These are phyloP conservation scores for Chaenocephalus aceratus DNA, from an alignment of 2,113 vertebrate species.

Conservation along the genomic window DNA sequence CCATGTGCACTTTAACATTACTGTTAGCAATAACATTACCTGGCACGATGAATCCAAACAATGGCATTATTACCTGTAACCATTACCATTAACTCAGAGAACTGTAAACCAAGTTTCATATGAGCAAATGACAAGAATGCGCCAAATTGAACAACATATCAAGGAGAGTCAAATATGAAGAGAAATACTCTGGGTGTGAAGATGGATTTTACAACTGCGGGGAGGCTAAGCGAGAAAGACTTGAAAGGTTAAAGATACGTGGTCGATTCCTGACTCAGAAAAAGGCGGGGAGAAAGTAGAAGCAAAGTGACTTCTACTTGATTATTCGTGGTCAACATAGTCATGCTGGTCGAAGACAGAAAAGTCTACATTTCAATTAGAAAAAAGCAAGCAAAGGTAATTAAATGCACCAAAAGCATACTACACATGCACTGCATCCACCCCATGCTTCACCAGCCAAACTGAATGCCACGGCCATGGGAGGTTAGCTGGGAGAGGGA, in stretches of 20 bases:
- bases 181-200: conserved; percentile 17
- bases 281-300: neutral
- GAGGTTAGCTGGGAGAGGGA: neutral
- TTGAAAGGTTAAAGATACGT: neutral
- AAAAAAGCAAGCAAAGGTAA: neutral
- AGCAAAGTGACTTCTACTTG: neutral
- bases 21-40: conserved; percentile 35
- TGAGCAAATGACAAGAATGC: neutral
- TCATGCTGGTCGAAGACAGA: neutral
- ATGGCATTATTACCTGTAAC: conserved; percentile 12
- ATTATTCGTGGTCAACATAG: too few species aligned
- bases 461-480: neutral
- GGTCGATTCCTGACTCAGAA: neutral
- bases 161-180: neutral
- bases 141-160: neutral
- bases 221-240: neutral
- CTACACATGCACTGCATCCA: neutral
- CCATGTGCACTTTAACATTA: conserved; percentile 33
- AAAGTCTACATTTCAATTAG: neutral
- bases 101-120: neutral
- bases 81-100: conserved; percentile 3
- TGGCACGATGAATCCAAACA: conserved; percentile 19
- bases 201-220: conserved; percentile 10
- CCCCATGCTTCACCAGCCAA: conserved; percentile 1
- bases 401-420: neutral